A percentile compares a stretch with the other conserved stretches of the same genome.
These are phyloP conservation scores for Scelioninae gen. 1 DNA, from an alignment of 2,888 invertebrate genomes.

Conservation along the genomic window DNA sequence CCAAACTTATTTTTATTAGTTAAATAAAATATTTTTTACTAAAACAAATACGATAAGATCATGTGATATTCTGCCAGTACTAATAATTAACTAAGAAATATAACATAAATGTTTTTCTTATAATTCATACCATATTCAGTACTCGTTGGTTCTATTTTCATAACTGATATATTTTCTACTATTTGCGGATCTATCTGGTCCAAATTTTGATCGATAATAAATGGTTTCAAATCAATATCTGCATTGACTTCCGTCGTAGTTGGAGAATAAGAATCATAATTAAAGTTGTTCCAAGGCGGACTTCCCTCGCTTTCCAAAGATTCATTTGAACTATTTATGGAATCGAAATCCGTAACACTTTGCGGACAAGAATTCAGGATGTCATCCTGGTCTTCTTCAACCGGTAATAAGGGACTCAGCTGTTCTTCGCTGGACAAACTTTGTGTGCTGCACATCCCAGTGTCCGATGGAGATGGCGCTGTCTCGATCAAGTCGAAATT, in stretches of 20 bases:
- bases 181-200: conserved; percentile 74
- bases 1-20: too few species aligned
- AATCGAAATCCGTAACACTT: conserved; percentile 78
- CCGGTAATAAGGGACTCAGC: conserved; percentile 85
- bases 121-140: conserved; percentile 30
- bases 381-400: conserved; percentile 80
- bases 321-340: conserved; percentile 78
- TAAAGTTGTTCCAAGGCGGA: conserved; percentile 78
- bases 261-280: conserved; percentile 80
- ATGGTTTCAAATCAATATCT: conserved; percentile 77
- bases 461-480: conserved; percentile 86
- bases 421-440: conserved; percentile 85
- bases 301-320: conserved; percentile 76
- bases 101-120: neutral
- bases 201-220: conserved; percentile 76
- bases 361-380: conserved; percentile 78
- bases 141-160: conserved; percentile 34
- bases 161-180: conserved; percentile 38
- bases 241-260: conserved; percentile 75
- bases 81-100: too few species aligned
- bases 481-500: conserved; percentile 74
- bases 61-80: too few species aligned
- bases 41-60: too few species aligned
- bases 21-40: too few species aligned
- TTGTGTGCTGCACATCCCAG: conserved; percentile 88